These are phyloP conservation scores for Poeciliopsis prolifica DNA, from an alignment of 2,113 vertebrate species.

Conservation along the genomic window DNA sequence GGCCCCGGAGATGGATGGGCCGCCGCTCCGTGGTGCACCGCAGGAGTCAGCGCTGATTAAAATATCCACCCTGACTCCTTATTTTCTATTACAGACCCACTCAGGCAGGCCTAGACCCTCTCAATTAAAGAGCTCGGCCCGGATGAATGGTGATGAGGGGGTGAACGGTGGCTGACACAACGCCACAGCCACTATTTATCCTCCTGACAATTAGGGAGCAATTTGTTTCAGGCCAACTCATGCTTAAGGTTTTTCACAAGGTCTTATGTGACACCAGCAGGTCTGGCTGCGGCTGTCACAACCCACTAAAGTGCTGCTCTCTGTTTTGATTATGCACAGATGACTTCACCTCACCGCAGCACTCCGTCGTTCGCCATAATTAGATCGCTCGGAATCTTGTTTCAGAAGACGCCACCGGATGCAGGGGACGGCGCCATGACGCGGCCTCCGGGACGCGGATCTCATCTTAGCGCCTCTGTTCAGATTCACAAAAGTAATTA, in stretches of 20 bases:
- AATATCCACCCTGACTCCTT: constrained; percentile 74
- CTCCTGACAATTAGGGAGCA: constrained; percentile 76
- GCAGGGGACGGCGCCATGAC: constrained; percentile 10
- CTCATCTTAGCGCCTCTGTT: not conserved
- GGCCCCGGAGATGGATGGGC: constrained; percentile 68
- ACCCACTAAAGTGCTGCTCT: constrained; percentile 41
- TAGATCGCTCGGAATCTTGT: constrained; percentile 14
- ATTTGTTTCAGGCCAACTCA: constrained; percentile 80
- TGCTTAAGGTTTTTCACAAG: constrained; percentile 68
- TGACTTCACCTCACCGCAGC: constrained; percentile 53
- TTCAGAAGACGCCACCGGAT: not conserved
- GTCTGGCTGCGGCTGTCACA: constrained; percentile 55
- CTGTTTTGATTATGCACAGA: constrained; percentile 62
- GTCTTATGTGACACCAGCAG: constrained; percentile 64
- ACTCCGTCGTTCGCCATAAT: constrained; percentile 23
- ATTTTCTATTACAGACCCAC: constrained; percentile 76
- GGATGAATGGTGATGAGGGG: constrained; percentile 67
- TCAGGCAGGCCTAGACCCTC: constrained; percentile 58
- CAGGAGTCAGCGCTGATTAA: constrained; percentile 80
- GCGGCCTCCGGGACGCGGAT: constrained; percentile 13
- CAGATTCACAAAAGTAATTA: constrained; percentile 58
- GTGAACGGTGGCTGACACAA: constrained; percentile 72
- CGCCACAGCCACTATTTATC: constrained; percentile 76
- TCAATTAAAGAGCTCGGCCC: constrained; percentile 73
- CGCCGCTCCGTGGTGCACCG: constrained; percentile 56